phyloP scores from a whole-genome alignment of 1,140 invertebrate genomes.

The Drosophila melanica region DNA sequence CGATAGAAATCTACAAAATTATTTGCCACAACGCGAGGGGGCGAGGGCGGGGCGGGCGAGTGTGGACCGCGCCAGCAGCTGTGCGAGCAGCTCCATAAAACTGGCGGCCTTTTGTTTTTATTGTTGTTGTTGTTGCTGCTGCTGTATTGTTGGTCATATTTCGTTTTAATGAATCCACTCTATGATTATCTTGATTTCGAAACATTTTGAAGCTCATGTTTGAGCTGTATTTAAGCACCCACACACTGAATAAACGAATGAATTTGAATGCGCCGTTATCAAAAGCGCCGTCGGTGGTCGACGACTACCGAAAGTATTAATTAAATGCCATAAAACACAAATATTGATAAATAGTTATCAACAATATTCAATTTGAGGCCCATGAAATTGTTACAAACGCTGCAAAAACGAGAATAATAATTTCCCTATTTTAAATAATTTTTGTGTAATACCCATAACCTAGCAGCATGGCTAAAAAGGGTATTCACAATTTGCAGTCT shows the following conservation, averaged over 20 bases:
- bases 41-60: not conserved
- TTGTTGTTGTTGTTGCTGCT: conserved; percentile 22
- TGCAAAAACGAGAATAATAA: conserved; percentile 29
- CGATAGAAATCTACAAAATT: conserved; percentile 76
- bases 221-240: conserved; percentile 52
- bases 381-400: conserved; percentile 31
- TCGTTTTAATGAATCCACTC: conserved; percentile 76
- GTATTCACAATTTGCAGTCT: not conserved
- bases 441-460: conserved; percentile 9
- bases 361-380: conserved; percentile 39
- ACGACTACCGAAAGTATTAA: conserved; percentile 55
- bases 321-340: conserved; percentile 52
- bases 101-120: conserved; percentile 54
- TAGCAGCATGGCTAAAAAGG: not conserved
- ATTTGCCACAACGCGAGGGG: conserved; percentile 60
- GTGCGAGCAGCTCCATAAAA: conserved; percentile 31
- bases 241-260: conserved; percentile 23
- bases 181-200: conserved; percentile 78
- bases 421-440: conserved; percentile 28
- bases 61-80: conserved; percentile 49
- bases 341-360: conserved; percentile 54
- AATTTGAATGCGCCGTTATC: conserved; percentile 38
- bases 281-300: conserved; percentile 45
- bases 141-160: conserved; percentile 63
- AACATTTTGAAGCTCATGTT: conserved; percentile 46